Percentiles rank a stretch among this genome's conserved stretches.
phyloP scores from a whole-genome alignment of 1,140 invertebrate species.

The Octopus sinensis region DNA sequence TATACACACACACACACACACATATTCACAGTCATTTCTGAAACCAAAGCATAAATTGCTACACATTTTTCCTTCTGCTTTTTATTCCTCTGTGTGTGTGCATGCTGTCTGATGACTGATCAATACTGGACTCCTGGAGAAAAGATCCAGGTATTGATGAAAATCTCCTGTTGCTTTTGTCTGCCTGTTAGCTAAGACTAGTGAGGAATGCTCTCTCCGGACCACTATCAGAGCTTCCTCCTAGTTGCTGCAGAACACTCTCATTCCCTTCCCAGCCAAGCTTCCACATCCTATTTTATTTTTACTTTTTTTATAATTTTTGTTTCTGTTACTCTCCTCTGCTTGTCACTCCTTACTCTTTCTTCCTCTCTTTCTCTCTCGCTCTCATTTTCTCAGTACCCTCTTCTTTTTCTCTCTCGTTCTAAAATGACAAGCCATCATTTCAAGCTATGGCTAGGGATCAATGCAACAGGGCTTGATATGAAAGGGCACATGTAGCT shows the following conservation, averaged over 20 bases:
- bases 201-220: background rate
- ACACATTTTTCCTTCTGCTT: background rate
- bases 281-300: too few species aligned
- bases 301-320: too few species aligned
- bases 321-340: too few species aligned
- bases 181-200: background rate
- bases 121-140: background rate
- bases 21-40: too few species aligned
- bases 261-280: too few species aligned
- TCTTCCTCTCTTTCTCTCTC: too few species aligned
- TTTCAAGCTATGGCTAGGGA: background rate
- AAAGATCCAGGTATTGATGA: slow-evolving; percentile 10
- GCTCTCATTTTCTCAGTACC: too few species aligned
- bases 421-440: slow-evolving; percentile 1
- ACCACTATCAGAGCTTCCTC: background rate
- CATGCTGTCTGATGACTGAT: background rate
- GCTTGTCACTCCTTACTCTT: too few species aligned
- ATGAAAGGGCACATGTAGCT: slow-evolving; percentile 1
- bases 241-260: too few species aligned
- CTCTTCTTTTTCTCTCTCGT: background rate
- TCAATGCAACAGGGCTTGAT: background rate
- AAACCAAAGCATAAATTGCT: too few species aligned
- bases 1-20: too few species aligned
- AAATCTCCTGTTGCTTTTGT: slow-evolving; percentile 1
- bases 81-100: background rate